These are phyloP conservation scores for Cephus pygmeus DNA, from an alignment of 2,888 invertebrate species.

Conservation along the genomic window DNA sequence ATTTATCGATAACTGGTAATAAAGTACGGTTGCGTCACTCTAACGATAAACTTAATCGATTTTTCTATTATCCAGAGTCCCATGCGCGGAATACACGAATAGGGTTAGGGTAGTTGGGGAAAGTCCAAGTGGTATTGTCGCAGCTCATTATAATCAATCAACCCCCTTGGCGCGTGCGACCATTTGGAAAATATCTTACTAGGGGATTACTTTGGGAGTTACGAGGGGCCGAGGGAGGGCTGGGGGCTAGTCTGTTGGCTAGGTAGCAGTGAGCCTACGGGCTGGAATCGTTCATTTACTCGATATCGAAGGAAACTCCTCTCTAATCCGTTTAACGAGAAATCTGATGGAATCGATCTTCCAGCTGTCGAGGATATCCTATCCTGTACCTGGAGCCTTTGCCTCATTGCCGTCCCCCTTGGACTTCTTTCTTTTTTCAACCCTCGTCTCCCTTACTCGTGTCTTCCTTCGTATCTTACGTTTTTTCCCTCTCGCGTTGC, in stretches of 20 bases:
- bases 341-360: background rate
- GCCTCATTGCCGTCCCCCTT: background rate
- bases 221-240: background rate
- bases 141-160: background rate
- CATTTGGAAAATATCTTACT: background rate
- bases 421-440: background rate
- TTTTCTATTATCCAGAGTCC: slow-evolving; percentile 36
- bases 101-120: background rate
- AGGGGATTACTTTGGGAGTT: background rate
- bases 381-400: background rate
- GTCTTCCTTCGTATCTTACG: background rate
- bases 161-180: background rate
- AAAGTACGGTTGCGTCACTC: slow-evolving; percentile 40
- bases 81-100: background rate
- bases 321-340: background rate
- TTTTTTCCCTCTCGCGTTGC: background rate
- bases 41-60: slow-evolving; percentile 43
- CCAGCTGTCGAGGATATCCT: background rate
- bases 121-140: background rate
- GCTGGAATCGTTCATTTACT: background rate
- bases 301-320: background rate
- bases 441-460: background rate
- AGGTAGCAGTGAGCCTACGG: background rate
- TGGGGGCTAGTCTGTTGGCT: background rate
- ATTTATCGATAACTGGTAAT: background rate